Conservation (phyloP, 2,113 vertebrate species). For the Lophius piscatorius region DNA sequence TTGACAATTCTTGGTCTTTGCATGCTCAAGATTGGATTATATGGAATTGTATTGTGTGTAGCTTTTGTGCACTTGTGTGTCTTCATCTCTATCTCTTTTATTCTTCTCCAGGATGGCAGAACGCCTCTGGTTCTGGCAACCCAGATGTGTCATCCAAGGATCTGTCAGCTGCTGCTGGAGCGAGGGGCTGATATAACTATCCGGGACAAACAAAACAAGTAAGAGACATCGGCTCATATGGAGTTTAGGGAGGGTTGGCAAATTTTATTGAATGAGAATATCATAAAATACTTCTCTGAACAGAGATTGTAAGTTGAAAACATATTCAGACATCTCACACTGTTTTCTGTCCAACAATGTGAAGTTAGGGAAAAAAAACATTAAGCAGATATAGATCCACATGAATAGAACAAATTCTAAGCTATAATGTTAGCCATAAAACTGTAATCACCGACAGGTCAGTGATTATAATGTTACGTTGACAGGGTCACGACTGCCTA, state of each 20-base stretch:
- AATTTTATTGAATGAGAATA: too few relatives aligned
- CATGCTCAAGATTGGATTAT: background rate
- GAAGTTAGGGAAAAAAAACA: too few relatives aligned
- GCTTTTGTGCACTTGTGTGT: background rate
- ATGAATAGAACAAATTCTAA: too few relatives aligned
- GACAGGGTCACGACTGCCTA: too few relatives aligned
- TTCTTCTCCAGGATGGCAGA: slow-evolving; percentile 87
- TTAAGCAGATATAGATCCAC: too few relatives aligned
- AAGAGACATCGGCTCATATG: slow-evolving; percentile 6
- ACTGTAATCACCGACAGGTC: too few relatives aligned
- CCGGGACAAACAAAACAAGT: slow-evolving; percentile 96
- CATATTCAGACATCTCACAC: too few relatives aligned
- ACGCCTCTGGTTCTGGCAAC: slow-evolving; percentile 94
- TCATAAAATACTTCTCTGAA: too few relatives aligned
- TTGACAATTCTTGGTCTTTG: background rate
- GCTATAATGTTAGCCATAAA: too few relatives aligned
- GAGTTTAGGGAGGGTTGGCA: background rate
- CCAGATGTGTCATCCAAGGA: slow-evolving; percentile 92
- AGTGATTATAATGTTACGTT: too few relatives aligned
- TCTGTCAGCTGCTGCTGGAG: slow-evolving; percentile 93
- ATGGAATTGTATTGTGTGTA: background rate
- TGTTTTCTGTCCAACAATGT: too few relatives aligned
- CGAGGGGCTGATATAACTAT: slow-evolving; percentile 87
- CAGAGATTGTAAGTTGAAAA: too few relatives aligned
- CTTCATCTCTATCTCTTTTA: background rate